Conservation (phyloP, 2,113 vertebrate genomes). For the Opisthocomus hoazin region DNA sequence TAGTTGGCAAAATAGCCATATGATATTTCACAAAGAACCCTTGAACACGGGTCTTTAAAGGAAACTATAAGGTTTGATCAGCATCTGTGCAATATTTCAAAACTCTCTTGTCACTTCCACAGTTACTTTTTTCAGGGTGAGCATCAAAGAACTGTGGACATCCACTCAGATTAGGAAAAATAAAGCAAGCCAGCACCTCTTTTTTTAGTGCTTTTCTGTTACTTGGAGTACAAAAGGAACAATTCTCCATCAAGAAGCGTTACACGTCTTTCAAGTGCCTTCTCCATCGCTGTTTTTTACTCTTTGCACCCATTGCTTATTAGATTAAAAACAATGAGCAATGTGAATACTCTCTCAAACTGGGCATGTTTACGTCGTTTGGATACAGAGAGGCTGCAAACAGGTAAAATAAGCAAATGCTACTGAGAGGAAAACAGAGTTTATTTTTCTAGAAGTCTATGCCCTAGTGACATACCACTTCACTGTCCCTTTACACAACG, state of each 20-base stretch:
- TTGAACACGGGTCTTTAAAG: background rate
- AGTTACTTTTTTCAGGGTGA: background rate
- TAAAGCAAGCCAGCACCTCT: background rate
- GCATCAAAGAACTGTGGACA: background rate
- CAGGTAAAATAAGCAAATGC: background rate
- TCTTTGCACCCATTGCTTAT: background rate
- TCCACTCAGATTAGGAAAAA: background rate
- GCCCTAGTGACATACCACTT: background rate
- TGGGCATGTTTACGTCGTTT: background rate
- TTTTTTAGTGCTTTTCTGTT: background rate
- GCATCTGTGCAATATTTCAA: background rate
- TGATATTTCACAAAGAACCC: background rate
- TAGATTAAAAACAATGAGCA: background rate
- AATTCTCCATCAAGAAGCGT: background rate
- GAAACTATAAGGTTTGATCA: background rate
- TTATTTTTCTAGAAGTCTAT: background rate
- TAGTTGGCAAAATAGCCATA: background rate
- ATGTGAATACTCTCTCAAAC: background rate
- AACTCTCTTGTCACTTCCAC: background rate
- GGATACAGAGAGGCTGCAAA: background rate
- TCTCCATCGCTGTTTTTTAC: background rate
- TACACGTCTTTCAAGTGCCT: background rate
- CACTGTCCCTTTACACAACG: background rate
- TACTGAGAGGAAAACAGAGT: background rate
- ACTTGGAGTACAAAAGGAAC: background rate